Base-by-base conservation (phyloP, 2,797 vertebrate genomes). In the Trachops cirrhosus region DNA sequence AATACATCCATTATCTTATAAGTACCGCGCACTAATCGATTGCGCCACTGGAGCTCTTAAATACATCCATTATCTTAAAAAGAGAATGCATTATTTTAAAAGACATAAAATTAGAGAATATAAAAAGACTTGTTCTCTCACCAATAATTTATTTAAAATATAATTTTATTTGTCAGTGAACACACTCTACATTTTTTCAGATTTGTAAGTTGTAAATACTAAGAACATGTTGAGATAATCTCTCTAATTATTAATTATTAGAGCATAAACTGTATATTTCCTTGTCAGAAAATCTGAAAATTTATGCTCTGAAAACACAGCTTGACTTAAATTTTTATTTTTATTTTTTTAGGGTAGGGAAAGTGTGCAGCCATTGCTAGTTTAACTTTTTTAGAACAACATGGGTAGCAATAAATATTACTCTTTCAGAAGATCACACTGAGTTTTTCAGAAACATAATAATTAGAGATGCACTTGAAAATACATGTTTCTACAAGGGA, bases 241-340 rank as follows among this genome's bases (percentile, higher is more conserved):
- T 54, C 24, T 91, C 79, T 79, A 59, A 68, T 86, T 82, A 52
- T 86, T 91, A 67, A 86, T 48, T 75, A 91, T 37, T 90, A 75
- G 50, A 80, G 5, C n/a, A 93, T 48, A 89, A 86, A 71, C 24
- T 94, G 5, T 64, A 78, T 24, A 71, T 82, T 74, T 91, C 44
- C 22, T 32, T 88, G 19, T 90, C 68, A 87, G 59, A 82, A 89
- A 41, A 4, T 68, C 44, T 85, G 84, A 52, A 92, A 26, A 46
- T 39, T 41, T 94, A 26, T 79, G 5, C 91, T 7, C 34, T 67
- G 16, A 44, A 86, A 90, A 73, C 12, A 67, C 64, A 86, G 10
- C 54, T 94, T 93, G 46, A 44, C 64, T 91, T 93, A 89, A 86
- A 59, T 62, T 32, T 59, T 62, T 62, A 14, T 79, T 94, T 89